Evolutionary conservation across 2,888 invertebrate species (phyloP).

Genomic region (Agrochola lychnidis): DNA sequence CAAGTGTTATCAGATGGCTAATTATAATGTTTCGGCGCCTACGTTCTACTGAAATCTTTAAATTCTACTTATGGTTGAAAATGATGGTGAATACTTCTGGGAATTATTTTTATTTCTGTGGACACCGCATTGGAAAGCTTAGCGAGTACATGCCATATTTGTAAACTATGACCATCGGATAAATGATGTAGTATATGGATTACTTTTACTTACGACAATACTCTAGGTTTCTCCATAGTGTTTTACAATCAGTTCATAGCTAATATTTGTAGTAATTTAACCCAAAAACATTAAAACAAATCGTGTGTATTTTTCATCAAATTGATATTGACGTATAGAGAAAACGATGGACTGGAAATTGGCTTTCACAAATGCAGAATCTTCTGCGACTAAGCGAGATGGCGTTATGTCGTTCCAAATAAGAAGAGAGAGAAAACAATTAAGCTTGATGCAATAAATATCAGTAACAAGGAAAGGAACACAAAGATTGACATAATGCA

Average conservation of each 20-base stretch:
- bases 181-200: background rate
- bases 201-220: slow-evolving; percentile 76
- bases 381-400: background rate
- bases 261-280: background rate
- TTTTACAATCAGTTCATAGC: slow-evolving; percentile 27
- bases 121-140: slow-evolving; percentile 26
- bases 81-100: background rate
- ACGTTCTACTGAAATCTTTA: background rate
- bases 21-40: background rate
- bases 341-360: background rate
- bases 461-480: background rate
- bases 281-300: slow-evolving; percentile 26
- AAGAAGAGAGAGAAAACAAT: background rate
- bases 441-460: background rate
- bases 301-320: slow-evolving; percentile 3
- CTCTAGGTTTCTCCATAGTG: slow-evolving; percentile 70
- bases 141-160: background rate
- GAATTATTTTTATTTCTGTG: slow-evolving; percentile 1
- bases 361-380: background rate
- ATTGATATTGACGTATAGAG: slow-evolving; percentile 26
- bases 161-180: background rate
- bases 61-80: background rate
- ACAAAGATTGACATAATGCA: background rate
- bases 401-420: background rate
- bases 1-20: background rate